Base-by-base conservation (phyloP, 2,888 invertebrate genomes). In the Branchipolynoe longqiensis region DNA sequence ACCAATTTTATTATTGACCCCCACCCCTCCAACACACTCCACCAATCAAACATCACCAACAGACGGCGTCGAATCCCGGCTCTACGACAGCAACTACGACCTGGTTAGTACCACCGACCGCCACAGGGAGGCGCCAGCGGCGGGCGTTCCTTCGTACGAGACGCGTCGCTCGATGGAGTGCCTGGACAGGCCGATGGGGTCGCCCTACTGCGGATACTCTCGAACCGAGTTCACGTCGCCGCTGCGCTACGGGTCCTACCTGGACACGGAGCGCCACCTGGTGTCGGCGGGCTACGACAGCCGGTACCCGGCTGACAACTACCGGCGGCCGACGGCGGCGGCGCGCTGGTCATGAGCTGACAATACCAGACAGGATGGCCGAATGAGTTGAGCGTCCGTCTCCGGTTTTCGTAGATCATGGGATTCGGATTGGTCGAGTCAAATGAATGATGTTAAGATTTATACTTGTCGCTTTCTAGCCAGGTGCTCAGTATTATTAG, bases 41-140 rank as follows among this genome's bases (percentile, higher is more conserved):
- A n/a, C n/a, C n/a, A n/a, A n/a, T n/a, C n/a, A n/a, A n/a, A n/a
- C n/a, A n/a, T n/a, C n/a, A n/a, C n/a, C 36, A n/a, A 33, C 18
- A 78, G 78, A 48, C 48, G 78, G 78, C 54, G 41, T 54, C 78
- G 78, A 78, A 8, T n/a, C 28, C 41, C 41, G 54, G 48, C 78
- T 78, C 18, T 78, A 78, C 54, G 78, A 78, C 54, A 28, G 33
- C 41, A 78, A 78, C 48, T 78, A 78, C 78, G 78, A 78, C 78
- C 78, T 54, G 31, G 78, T 78, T 78, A 54, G 41, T 48, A 2
- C 48, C n/a, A 14, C 3, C 14, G 48, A 48, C 28, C 78, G 78
- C 48, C 48, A 28, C 48, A 1, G 48, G 54, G 78, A 48, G 41
- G 28, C 25, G 31, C 41, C 54, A 48, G 48, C 48, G 25, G 54